Percentiles rank a stretch among this genome's conserved stretches.
These are phyloP conservation scores for Chiloscyllium plagiosum DNA, from an alignment of 2,113 vertebrate genomes.

Conservation along the genomic window DNA sequence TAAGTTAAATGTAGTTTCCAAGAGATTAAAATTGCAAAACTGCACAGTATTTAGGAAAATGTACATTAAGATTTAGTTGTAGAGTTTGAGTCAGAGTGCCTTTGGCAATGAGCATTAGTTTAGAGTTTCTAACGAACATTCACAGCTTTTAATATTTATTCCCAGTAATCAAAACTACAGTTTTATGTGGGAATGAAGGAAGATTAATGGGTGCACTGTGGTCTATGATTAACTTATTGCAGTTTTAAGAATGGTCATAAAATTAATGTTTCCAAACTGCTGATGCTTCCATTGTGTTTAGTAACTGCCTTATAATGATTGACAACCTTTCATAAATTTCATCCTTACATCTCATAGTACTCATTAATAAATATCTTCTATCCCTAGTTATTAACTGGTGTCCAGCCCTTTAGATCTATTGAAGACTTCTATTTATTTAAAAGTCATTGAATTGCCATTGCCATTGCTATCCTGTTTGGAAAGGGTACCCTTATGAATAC, in stretches of 20 bases:
- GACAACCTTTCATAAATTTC: not conserved
- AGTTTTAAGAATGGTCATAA: not conserved
- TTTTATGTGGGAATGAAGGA: not conserved
- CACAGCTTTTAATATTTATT: not conserved
- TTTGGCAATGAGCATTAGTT: not conserved
- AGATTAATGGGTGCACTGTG: not conserved
- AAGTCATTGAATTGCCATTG: not conserved
- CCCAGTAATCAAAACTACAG: not conserved
- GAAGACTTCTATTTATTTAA: not conserved
- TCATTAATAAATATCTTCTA: not conserved
- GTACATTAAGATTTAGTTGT: not conserved
- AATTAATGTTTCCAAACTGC: not conserved
- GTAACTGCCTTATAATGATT: not conserved
- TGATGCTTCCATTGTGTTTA: not conserved
- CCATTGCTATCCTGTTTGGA: not conserved
- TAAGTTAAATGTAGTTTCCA: not conserved
- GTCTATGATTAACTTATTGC: not conserved
- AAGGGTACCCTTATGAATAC: not conserved
- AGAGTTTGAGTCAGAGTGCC: not conserved
- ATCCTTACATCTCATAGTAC: not conserved
- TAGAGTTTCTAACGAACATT: not conserved
- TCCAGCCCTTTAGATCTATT: not conserved
- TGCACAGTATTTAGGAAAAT: not conserved
- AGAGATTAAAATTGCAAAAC: not conserved
- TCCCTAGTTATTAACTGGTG: not conserved